Conservation (phyloP, 2,113 vertebrate species). For the Ardeotis arabs region DNA sequence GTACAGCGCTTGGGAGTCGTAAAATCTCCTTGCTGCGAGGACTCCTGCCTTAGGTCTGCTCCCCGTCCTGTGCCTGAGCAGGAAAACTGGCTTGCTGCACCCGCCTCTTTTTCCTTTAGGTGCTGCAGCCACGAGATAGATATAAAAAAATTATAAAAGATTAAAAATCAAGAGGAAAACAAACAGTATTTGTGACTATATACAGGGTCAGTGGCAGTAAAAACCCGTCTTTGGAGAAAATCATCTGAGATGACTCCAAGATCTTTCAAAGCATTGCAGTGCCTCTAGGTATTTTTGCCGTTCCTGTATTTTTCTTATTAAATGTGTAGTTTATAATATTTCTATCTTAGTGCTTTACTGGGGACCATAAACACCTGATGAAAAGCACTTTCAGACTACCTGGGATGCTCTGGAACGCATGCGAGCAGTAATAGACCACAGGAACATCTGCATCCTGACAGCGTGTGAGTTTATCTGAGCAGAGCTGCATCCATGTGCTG, state of each 20-base stretch:
- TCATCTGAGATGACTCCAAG: background rate
- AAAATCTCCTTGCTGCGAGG: slow-evolving; percentile 4
- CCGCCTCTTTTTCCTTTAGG: background rate
- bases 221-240: background rate
- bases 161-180: background rate
- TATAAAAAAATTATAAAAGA: background rate
- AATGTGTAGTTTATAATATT: background rate
- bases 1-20: background rate
- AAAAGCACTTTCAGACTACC: background rate
- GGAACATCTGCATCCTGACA: slow-evolving; percentile 53
- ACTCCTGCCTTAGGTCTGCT: background rate
- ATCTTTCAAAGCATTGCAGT: background rate
- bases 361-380: slow-evolving; percentile 8
- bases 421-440: background rate
- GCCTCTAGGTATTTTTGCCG: background rate
- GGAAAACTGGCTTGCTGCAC: background rate
- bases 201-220: background rate
- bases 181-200: background rate
- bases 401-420: slow-evolving; percentile 1
- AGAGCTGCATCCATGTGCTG: background rate
- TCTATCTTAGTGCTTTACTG: background rate
- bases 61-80: background rate
- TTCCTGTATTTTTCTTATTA: slow-evolving; percentile 7
- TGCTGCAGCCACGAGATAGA: background rate
- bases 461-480: slow-evolving; percentile 21